Evolutionary conservation across 2,888 invertebrate species (phyloP), one percentile per base, ranked within the genome.

Genomic region (Meteorus cinctellus): DNA sequence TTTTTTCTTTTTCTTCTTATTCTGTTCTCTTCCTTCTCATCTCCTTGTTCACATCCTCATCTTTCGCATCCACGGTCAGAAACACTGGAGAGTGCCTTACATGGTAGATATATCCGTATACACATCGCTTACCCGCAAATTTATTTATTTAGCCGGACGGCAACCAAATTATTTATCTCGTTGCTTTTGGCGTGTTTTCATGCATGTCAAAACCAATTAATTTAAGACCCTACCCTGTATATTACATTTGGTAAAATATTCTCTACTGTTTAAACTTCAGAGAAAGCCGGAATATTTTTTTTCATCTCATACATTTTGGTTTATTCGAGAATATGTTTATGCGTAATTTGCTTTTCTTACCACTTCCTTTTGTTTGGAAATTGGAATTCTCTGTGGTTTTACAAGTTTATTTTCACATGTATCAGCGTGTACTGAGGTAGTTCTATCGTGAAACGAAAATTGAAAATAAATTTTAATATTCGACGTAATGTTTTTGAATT

Each of bases 101-200:
- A 71, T 34, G 75, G 71, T 65, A 71, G 71, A 71, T 51, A 70
- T 69, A 63, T 24, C 24, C 55, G 24, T 19, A 55, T 4, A 55
- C 55, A 19, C 48, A 48, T 48, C 68, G 74, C 65, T 71, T 62
- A 51, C 59, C 71, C 48, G 48, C 48, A 55, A 75, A 75, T 65
- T 70, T 75, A 75, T 75, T 75, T 75, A 65, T 71, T 48, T 59
- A 75, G 66, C 24, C 55, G 59, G 60, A 41, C 55, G 55, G 66
- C 65, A 55, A 59, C 75, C 75, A 66, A 75, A 75, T 75, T 75
- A 75, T 71, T 75, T 75, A 71, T 75, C 66, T 75, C 59, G 27
- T 60, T 59, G 41, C 27, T 67, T 66, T 41, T 74, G 55, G 55
- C 24, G 45, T 16, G n/a, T 67, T 67, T 48, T 55, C 55, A 55